Percentiles rank a stretch among this genome's conserved stretches.
These are phyloP conservation scores for Folsomia manolachei DNA, from an alignment of 2,888 invertebrate species.

Conservation along the genomic window DNA sequence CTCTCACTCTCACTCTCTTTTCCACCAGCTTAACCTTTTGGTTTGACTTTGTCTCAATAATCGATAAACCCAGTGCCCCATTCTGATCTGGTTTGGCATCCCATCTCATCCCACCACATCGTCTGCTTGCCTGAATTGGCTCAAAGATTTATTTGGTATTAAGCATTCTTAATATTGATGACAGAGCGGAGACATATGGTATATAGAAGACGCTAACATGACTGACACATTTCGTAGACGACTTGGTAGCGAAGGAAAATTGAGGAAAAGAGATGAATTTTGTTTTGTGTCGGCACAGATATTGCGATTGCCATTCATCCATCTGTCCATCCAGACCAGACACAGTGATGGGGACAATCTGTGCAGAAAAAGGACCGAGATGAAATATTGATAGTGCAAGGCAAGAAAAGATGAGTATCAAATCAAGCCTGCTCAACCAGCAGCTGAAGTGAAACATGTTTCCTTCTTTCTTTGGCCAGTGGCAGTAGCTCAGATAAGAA, in stretches of 20 bases:
- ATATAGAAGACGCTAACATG: too few relatives aligned
- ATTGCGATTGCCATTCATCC: neutral
- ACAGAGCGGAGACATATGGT: neutral
- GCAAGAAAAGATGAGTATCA: neutral
- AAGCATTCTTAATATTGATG: neutral
- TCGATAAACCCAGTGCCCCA: constrained; percentile 1
- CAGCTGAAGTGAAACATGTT: neutral
- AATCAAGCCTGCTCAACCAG: neutral
- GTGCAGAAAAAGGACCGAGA: neutral
- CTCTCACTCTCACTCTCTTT: neutral
- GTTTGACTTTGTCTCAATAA: constrained; percentile 3
- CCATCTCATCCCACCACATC: too few relatives aligned
- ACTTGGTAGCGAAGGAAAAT: too few relatives aligned
- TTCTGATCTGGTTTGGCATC: neutral
- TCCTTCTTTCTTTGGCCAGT: neutral
- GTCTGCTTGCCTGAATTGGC: neutral
- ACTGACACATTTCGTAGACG: neutral
- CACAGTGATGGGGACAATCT: too few relatives aligned
- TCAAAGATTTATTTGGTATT: constrained; percentile 10
- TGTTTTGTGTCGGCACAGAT: neutral
- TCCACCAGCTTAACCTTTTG: neutral
- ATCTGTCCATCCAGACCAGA: neutral
- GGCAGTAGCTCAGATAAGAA: neutral
- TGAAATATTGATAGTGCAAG: neutral
- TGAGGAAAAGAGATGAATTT: constrained; percentile 8